Evolutionary conservation across 2,113 vertebrate species (phyloP).

Genomic region (Leucosticte australis): DNA sequence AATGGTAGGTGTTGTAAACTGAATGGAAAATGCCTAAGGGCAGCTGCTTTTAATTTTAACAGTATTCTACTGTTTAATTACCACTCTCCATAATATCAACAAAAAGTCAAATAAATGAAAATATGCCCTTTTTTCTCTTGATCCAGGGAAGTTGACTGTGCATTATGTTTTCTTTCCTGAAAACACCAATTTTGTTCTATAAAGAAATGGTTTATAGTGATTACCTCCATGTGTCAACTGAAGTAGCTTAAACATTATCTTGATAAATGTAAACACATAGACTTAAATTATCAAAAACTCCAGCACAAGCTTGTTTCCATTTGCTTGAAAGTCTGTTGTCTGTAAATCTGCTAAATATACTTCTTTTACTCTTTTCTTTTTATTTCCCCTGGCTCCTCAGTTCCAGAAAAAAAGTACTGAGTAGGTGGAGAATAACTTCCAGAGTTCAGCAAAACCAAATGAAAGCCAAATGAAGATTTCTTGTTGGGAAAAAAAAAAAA

Average conservation of each 20-base stretch:
- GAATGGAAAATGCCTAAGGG: neutral
- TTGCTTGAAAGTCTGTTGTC: neutral
- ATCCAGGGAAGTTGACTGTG: neutral
- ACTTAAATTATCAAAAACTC: neutral
- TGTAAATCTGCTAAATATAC: neutral
- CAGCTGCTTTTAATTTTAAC: neutral
- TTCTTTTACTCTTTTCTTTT: neutral
- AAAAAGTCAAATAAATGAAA: neutral
- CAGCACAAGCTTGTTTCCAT: neutral
- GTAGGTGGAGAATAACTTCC: constrained; percentile 4
- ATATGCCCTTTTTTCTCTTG: neutral
- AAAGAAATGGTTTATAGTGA: neutral
- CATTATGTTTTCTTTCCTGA: neutral
- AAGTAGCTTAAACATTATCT: neutral
- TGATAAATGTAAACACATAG: neutral
- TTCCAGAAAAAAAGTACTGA: neutral
- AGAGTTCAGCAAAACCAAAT: neutral
- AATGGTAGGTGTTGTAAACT: neutral
- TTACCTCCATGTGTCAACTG: neutral
- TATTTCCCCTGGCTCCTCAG: neutral
- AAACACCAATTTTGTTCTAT: neutral
- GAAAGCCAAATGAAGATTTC: neutral
- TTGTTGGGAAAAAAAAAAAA: neutral
- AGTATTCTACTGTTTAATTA: neutral
- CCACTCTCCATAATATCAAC: neutral